These are phyloP conservation scores for Cephus nigrinus DNA, from an alignment of 2,888 invertebrate species.

Conservation along the genomic window DNA sequence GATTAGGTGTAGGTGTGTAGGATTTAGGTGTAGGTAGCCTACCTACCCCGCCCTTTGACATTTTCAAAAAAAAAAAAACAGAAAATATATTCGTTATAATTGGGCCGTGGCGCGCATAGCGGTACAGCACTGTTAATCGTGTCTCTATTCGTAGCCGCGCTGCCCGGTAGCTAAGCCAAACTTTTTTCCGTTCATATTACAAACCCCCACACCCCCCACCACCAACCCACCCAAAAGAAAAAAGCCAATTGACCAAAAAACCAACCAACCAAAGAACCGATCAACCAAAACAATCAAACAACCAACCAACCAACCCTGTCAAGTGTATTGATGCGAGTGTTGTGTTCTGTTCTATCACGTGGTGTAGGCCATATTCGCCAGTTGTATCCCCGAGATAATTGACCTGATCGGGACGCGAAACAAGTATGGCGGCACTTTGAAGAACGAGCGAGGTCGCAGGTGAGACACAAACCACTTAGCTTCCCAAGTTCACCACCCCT, in stretches of 20 bases:
- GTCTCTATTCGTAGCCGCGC: conserved; percentile 59
- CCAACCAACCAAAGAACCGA: conserved; percentile 5
- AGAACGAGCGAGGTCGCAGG: conserved; percentile 99
- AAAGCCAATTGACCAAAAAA: neutral
- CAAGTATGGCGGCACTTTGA: conserved; percentile 99
- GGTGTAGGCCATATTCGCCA: conserved; percentile 99
- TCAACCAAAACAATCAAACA: neutral
- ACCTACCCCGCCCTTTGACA: conserved; percentile 50
- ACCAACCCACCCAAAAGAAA: neutral
- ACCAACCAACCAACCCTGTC: conserved; percentile 46
- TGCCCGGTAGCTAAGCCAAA: conserved; percentile 53
- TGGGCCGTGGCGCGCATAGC: conserved; percentile 59
- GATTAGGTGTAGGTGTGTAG: conserved; percentile 60
- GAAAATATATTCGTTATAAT: conserved; percentile 15
- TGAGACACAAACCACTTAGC: conserved; percentile 76
- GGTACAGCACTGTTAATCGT: conserved; percentile 61
- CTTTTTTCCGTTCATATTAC: conserved; percentile 32
- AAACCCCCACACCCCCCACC: conserved; percentile 6
- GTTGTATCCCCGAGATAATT: conserved; percentile 99
- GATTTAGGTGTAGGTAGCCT: conserved; percentile 58
- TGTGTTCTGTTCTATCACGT: conserved; percentile 65
- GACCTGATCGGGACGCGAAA: conserved; percentile 99
- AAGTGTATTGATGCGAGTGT: conserved; percentile 65
- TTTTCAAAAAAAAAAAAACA: conserved; percentile 24
- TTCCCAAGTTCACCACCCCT: conserved; percentile 71